These are phyloP conservation scores for Eristalis intricaria DNA, from an alignment of 2,888 invertebrate genomes.

Conservation along the genomic window DNA sequence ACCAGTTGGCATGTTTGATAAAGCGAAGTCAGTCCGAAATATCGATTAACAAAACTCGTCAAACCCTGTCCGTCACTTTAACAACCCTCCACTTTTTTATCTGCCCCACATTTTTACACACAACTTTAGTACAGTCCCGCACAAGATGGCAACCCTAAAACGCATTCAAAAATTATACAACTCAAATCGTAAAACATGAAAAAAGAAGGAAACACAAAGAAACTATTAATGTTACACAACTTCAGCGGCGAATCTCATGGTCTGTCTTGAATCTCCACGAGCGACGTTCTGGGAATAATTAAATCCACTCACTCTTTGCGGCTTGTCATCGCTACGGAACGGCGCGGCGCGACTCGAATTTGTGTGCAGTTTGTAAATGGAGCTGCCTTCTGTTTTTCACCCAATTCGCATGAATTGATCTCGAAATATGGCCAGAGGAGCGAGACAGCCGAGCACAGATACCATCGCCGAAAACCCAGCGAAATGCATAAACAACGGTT, in stretches of 20 bases:
- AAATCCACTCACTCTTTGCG: constrained; percentile 8
- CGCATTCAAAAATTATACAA: neutral
- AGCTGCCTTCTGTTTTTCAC: constrained; percentile 4
- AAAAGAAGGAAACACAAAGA: neutral
- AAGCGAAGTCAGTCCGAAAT: too few relatives aligned
- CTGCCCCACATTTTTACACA: too few relatives aligned
- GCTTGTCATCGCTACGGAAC: neutral
- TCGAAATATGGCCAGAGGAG: constrained; percentile 15
- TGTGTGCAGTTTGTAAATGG: constrained; percentile 20
- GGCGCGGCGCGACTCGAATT: neutral
- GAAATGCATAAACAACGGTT: constrained; percentile 25
- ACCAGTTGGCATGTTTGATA: too few relatives aligned
- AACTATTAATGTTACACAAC: constrained; percentile 27
- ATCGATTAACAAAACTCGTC: too few relatives aligned
- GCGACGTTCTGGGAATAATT: constrained; percentile 34
- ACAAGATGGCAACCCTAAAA: constrained; percentile 12
- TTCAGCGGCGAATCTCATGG: neutral
- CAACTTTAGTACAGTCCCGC: too few relatives aligned
- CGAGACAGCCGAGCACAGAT: neutral
- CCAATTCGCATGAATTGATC: constrained; percentile 30
- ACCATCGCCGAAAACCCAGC: constrained; percentile 13
- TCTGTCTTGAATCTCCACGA: neutral
- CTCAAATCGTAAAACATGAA: constrained; percentile 22
- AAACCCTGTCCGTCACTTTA: too few relatives aligned
- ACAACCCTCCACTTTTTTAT: too few relatives aligned